A percentile compares a stretch with the other conserved stretches of the same genome.
Conservation (phyloP, 2,888 invertebrate species). For the Sipha maydis region DNA sequence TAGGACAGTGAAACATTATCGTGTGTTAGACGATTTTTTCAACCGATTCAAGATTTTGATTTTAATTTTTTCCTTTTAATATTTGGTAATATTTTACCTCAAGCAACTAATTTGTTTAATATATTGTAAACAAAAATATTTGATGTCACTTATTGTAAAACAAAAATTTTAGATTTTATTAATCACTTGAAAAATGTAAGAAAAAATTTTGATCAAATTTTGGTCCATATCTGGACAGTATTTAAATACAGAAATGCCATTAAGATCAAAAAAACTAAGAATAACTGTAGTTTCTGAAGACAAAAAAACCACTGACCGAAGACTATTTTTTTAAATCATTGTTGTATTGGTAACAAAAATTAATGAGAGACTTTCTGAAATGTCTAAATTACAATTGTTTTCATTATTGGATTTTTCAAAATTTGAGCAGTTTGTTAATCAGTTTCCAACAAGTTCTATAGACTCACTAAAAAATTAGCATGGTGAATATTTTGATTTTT, state of each 20-base stretch:
- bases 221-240: neutral
- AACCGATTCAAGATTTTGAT: conserved; percentile 60
- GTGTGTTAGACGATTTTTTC: conserved; percentile 57
- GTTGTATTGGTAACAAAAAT: conserved; percentile 1
- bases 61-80: conserved; percentile 63
- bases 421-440: too few relatives aligned
- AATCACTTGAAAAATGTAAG: conserved; percentile 14
- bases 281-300: neutral
- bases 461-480: too few relatives aligned
- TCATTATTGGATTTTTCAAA: conserved; percentile 28
- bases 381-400: neutral
- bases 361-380: conserved; percentile 13
- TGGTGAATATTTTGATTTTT: too few relatives aligned
- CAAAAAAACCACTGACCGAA: conserved; percentile 17
- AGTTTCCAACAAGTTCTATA: too few relatives aligned
- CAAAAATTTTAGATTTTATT: conserved; percentile 55
- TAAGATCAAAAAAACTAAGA: neutral
- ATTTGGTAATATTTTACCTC: conserved; percentile 29
- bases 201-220: conserved; percentile 31
- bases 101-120: conserved; percentile 61
- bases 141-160: conserved; percentile 56
- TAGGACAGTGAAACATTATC: conserved; percentile 25
- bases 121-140: conserved; percentile 60
- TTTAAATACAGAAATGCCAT: neutral
- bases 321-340: conserved; percentile 16